Evolutionary conservation across 1,140 invertebrate species (phyloP).

Genomic region (Micrasema minimum): DNA sequence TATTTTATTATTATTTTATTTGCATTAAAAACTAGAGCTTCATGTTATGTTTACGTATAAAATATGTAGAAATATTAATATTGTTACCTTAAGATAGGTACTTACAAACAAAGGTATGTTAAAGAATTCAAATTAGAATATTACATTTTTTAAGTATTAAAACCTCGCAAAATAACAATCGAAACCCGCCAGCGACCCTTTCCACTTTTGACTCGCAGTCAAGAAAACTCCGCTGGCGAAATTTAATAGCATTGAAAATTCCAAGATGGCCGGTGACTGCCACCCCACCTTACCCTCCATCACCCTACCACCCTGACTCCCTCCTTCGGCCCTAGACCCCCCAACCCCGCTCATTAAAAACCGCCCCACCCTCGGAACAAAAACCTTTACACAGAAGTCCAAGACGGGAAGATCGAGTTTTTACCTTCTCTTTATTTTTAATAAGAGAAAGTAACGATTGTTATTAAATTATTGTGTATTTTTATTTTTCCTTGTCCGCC

Average conservation of each 20-base stretch:
- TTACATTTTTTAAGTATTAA: no score
- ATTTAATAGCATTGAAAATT: conserved; percentile 55
- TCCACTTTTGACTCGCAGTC: conserved; percentile 7
- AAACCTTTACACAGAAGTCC: conserved; percentile 36
- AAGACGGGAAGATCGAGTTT: conserved; percentile 38
- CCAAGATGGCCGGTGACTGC: conserved; percentile 3
- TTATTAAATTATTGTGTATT: no score
- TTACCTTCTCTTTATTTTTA: conserved; percentile 14
- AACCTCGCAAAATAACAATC: no score
- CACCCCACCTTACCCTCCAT: conserved; percentile 7
- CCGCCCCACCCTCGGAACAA: conserved; percentile 32
- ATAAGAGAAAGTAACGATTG: conserved; percentile 7
- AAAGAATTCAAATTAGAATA: no score
- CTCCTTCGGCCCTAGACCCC: not conserved
- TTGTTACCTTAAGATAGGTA: no score
- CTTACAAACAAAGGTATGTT: no score
- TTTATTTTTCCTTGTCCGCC: no score
- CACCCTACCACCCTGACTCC: not conserved
- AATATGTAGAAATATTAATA: no score
- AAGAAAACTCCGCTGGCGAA: conserved; percentile 45
- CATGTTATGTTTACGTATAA: no score
- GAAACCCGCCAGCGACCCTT: not conserved
- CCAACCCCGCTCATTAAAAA: conserved; percentile 36
- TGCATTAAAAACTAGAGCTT: no score
- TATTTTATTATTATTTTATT: no score